Evolutionary conservation across 1,140 invertebrate species (phyloP).

Genomic region (Spodoptera frugiperda): DNA sequence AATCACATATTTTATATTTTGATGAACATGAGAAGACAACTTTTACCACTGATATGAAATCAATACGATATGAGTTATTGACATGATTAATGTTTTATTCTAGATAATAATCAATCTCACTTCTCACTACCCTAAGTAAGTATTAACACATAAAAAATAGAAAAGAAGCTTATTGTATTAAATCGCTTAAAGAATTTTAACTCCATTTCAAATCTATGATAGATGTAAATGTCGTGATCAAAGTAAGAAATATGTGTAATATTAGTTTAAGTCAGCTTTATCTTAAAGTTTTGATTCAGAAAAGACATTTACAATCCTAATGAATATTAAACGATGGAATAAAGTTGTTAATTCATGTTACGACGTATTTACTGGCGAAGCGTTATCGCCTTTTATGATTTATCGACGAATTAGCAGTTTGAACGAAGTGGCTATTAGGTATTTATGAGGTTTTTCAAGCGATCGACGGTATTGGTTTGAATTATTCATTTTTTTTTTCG

Average conservation of each 20-base stretch:
- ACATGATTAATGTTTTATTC: no score
- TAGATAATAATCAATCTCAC: not conserved
- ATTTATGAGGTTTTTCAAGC: conserved; percentile 35
- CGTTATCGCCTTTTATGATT: conserved; percentile 28
- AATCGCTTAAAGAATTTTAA: conserved; percentile 26
- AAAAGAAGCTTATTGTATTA: not conserved
- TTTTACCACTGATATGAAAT: no score
- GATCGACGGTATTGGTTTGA: not conserved
- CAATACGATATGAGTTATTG: no score
- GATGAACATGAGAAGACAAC: no score
- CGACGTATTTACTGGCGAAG: conserved; percentile 12
- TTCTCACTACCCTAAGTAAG: not conserved
- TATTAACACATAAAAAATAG: not conserved
- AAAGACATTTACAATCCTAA: conserved; percentile 31
- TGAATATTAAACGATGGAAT: conserved; percentile 22
- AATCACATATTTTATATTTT: no score
- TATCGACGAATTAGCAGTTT: conserved; percentile 17
- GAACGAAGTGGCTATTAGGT: conserved; percentile 8
- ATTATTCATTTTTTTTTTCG: not conserved
- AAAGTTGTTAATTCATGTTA: conserved; percentile 39
- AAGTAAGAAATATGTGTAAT: conserved; percentile 15
- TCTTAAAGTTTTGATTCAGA: conserved; percentile 8
- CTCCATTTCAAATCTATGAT: not conserved
- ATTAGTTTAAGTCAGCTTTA: conserved; percentile 38
- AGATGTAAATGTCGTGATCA: not conserved